These are phyloP conservation scores for Ictalurus furcatus DNA, from an alignment of 2,113 vertebrate genomes.

Conservation along the genomic window DNA sequence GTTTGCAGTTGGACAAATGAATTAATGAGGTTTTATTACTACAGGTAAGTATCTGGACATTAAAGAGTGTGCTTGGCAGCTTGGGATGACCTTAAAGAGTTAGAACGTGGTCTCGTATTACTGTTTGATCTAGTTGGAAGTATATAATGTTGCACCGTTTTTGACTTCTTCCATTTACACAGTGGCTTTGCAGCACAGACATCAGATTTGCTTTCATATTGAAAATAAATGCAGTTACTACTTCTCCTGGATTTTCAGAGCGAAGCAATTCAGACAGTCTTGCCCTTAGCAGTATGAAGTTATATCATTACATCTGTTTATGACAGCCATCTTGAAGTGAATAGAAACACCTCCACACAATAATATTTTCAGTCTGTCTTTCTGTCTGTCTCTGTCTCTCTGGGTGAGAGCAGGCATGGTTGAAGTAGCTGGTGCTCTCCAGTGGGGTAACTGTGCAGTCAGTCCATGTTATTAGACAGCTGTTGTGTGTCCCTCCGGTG, in stretches of 20 bases:
- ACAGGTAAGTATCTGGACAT: not conserved
- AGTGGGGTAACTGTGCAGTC: conserved; percentile 31
- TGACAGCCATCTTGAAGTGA: conserved; percentile 39
- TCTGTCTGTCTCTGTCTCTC: conserved; percentile 1
- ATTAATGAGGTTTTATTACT: conserved; percentile 21
- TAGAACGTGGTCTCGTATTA: not conserved
- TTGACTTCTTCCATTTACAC: not conserved
- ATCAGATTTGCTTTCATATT: not conserved
- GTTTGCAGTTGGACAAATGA: not conserved
- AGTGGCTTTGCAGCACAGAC: not conserved
- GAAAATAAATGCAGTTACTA: not conserved
- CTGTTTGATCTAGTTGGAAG: not conserved
- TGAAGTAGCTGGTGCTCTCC: conserved; percentile 39
- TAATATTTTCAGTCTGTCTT: conserved; percentile 38
- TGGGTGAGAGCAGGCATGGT: conserved; percentile 28
- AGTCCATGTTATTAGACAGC: conserved; percentile 54
- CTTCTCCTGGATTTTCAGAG: conserved; percentile 13
- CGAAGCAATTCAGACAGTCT: not conserved
- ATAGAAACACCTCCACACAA: conserved; percentile 24
- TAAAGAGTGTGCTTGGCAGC: not conserved
- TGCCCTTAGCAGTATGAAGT: not conserved
- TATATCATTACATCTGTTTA: conserved; percentile 35
- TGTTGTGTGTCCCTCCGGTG: conserved; percentile 54
- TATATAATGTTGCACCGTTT: not conserved
- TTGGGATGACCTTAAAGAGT: not conserved